Percentiles rank a stretch among this genome's conserved stretches.
phyloP scores from a whole-genome alignment of 2,888 invertebrate species.

The Aporophyla nigra region DNA sequence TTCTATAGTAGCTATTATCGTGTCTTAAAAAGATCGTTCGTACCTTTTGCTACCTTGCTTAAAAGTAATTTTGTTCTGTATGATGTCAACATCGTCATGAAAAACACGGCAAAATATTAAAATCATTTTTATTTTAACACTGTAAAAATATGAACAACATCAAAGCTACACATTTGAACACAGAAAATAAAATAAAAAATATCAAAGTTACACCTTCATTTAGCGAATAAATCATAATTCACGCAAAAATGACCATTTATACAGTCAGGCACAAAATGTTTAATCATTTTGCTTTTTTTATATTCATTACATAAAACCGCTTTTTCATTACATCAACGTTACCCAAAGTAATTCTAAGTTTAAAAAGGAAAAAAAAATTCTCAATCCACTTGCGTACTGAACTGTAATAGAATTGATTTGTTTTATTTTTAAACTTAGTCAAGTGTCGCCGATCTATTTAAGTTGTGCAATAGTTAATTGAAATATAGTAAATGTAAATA shows the following conservation, averaged over 20 bases:
- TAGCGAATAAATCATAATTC: not conserved
- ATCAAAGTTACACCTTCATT: not conserved
- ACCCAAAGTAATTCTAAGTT: slow-evolving; percentile 44
- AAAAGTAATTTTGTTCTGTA: not conserved
- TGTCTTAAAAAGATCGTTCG: too few relatives aligned
- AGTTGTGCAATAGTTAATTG: slow-evolving; percentile 61
- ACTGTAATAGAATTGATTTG: slow-evolving; percentile 39
- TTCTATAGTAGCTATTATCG: too few relatives aligned
- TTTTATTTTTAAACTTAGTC: slow-evolving; percentile 48
- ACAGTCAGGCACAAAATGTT: slow-evolving; percentile 23
- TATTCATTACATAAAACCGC: slow-evolving; percentile 44
- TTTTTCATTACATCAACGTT: slow-evolving; percentile 54
- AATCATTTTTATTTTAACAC: not conserved
- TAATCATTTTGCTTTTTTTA: slow-evolving; percentile 1
- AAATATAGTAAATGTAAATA: slow-evolving; percentile 38
- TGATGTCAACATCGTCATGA: not conserved
- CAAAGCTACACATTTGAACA: not conserved
- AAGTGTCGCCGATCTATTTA: slow-evolving; percentile 39
- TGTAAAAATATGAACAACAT: too few relatives aligned
- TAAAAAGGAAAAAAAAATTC: slow-evolving; percentile 34
- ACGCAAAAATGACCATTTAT: not conserved
- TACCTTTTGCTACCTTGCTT: not conserved
- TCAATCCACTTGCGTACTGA: slow-evolving; percentile 62
- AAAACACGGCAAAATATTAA: too few relatives aligned
- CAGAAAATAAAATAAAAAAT: too few relatives aligned